Evolutionary conservation across 2,797 vertebrate species (phyloP).

Genomic region (Silurus aristotelis): DNA sequence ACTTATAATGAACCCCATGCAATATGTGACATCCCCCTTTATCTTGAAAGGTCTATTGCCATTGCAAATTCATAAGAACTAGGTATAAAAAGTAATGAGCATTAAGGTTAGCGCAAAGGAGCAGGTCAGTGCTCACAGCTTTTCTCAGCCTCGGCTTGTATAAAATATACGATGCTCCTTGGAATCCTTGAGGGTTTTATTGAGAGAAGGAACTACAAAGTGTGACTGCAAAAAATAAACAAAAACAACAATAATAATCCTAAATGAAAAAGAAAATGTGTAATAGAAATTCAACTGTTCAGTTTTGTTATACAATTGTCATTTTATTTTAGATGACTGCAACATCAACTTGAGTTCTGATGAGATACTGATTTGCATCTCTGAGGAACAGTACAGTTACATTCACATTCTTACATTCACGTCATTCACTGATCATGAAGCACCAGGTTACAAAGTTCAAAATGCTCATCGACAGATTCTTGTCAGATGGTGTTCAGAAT

Average conservation of each 20-base stretch:
- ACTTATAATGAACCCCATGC: conserved; percentile 29
- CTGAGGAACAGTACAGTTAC: not conserved
- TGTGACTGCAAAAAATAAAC: not conserved
- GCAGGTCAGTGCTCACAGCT: not conserved
- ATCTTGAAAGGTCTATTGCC: conserved; percentile 11
- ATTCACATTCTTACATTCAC: conserved; percentile 8
- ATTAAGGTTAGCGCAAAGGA: not conserved
- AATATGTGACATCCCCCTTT: conserved; percentile 30
- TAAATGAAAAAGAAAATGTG: not conserved
- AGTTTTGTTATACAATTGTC: not conserved
- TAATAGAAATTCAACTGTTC: not conserved
- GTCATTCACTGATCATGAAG: not conserved
- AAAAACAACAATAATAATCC: no score
- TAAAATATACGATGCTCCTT: not conserved
- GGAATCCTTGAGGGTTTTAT: not conserved
- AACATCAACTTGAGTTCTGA: conserved; percentile 4
- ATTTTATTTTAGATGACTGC: no score
- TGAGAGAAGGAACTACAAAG: not conserved
- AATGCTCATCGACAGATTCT: no score
- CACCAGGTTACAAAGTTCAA: conserved; percentile 8
- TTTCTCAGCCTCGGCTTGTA: not conserved
- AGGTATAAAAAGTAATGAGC: conserved; percentile 1
- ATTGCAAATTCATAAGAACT: conserved; percentile 11
- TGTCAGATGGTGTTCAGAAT: not conserved
- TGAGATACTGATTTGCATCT: not conserved